Evolutionary conservation across 2,888 invertebrate genomes (phyloP), one percentile per base, ranked within the genome.

Genomic region (Stenodema calcarata): DNA sequence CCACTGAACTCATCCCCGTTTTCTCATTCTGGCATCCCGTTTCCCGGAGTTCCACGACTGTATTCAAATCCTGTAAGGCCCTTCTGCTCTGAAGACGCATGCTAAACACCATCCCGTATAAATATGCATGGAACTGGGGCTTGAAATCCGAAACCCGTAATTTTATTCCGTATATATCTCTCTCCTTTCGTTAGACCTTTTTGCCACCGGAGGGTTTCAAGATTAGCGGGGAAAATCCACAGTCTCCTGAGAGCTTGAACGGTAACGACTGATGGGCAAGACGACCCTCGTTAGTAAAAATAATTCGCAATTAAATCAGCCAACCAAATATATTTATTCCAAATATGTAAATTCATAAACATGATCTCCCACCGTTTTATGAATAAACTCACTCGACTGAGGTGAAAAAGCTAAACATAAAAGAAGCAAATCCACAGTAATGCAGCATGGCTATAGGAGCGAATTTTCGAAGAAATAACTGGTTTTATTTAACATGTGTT

Each of bases 21-120:
- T 35, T 73, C 73, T n/a, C 41, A 35, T 73, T 35, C 73, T 7
- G 41, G 73, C 30, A 73, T 73, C 73, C 30, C 30, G 73, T 73
- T 73, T 73, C 73, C 28, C 73, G 16, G 35, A 41, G 35, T 73
- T 30, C 41, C 2, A 16, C 23, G 62, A 62, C 62, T 62, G 73
- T 73, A 73, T 73, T 73, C 73, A 73, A 73, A 73, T 73, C 73
- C 73, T 62, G 62, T n/a, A 18, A 73, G 73, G 30, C 73, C 73
- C 70, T 70, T 70, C 70, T 73, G 41, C 73, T 73, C 73, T 16
- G 73, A 73, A 73, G 73, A 73, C 73, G 73, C 73, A 73, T 73
- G 73, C 73, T 73, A 73, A 73, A 73, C 73, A 73, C 73, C 73
- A 73, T 73, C 73, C 41, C 41, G 73, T 73, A 73, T 73, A 41